A percentile compares a stretch with the other conserved stretches of the same genome.
phyloP scores from a whole-genome alignment of 2,113 vertebrate species.

The Antigone vipio region DNA sequence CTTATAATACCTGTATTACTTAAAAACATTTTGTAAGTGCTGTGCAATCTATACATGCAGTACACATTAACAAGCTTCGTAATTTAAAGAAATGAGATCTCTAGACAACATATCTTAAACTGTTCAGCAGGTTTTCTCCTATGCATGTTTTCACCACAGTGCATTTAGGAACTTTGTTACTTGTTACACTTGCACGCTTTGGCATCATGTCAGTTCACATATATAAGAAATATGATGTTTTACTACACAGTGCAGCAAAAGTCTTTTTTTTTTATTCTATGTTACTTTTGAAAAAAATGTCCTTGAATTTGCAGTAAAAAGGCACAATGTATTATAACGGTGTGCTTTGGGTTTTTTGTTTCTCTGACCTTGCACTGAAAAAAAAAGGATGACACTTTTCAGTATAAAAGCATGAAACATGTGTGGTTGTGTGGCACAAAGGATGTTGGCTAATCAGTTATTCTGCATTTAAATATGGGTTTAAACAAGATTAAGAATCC shows the following conservation, averaged over 20 bases:
- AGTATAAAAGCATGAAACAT: neutral
- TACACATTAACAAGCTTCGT: neutral
- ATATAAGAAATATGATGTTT: neutral
- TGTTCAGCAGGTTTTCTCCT: neutral
- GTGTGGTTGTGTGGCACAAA: constrained; percentile 2
- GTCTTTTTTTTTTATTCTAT: neutral
- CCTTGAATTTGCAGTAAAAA: neutral
- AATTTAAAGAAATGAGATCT: neutral
- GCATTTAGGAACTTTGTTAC: neutral
- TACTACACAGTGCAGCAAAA: neutral
- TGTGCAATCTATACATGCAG: neutral
- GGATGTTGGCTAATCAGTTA: constrained; percentile 30
- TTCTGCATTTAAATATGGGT: constrained; percentile 50
- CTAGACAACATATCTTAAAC: neutral
- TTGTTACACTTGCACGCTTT: neutral
- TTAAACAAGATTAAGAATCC: constrained; percentile 47
- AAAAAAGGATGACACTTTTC: neutral
- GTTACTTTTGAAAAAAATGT: neutral
- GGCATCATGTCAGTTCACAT: neutral
- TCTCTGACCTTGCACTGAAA: too few species aligned
- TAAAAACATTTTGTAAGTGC: neutral
- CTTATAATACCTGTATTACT: neutral
- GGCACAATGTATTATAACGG: neutral
- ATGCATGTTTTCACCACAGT: neutral
- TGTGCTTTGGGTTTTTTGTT: neutral